phyloP scores from a whole-genome alignment of 2,797 vertebrate genomes.

The Lithobates sylvaticus region DNA sequence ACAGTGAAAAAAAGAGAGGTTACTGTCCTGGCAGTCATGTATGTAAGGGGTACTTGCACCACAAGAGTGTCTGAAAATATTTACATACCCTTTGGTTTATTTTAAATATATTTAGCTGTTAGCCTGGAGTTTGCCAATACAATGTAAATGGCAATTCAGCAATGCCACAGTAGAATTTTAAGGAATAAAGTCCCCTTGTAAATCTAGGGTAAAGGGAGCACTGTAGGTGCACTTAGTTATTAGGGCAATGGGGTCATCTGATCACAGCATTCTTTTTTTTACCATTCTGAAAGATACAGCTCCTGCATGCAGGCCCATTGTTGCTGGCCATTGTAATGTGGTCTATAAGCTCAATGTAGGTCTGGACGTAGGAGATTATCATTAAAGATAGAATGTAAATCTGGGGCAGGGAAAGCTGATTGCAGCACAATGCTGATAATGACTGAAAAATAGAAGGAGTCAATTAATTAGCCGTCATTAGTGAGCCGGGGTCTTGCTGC shows the following conservation, averaged over 20 bases:
- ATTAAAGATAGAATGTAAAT: conserved; percentile 52
- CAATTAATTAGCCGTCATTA: conserved; percentile 55
- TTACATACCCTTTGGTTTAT: too few relatives aligned
- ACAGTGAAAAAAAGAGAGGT: too few relatives aligned
- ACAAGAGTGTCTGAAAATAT: too few relatives aligned
- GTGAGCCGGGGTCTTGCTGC: conserved; percentile 52
- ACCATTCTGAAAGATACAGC: neutral
- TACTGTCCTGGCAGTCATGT: too few relatives aligned
- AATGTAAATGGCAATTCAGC: too few relatives aligned
- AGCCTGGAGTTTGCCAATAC: too few relatives aligned
- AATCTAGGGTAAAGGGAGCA: too few relatives aligned
- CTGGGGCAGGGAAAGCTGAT: conserved; percentile 44
- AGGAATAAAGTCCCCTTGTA: too few relatives aligned
- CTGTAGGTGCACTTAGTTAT: too few relatives aligned
- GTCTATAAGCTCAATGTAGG: conserved; percentile 4
- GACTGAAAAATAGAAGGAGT: conserved; percentile 35
- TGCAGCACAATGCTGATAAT: conserved; percentile 57
- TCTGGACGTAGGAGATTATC: conserved; percentile 21
- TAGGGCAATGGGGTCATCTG: neutral
- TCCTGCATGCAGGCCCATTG: neutral
- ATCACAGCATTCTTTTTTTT: neutral
- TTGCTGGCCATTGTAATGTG: conserved; percentile 16
- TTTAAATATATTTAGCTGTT: too few relatives aligned
- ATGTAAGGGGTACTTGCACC: too few relatives aligned
- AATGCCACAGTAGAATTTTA: too few relatives aligned